phyloP scores from a whole-genome alignment of 2,888 invertebrate species.

The Agrotis puta region DNA sequence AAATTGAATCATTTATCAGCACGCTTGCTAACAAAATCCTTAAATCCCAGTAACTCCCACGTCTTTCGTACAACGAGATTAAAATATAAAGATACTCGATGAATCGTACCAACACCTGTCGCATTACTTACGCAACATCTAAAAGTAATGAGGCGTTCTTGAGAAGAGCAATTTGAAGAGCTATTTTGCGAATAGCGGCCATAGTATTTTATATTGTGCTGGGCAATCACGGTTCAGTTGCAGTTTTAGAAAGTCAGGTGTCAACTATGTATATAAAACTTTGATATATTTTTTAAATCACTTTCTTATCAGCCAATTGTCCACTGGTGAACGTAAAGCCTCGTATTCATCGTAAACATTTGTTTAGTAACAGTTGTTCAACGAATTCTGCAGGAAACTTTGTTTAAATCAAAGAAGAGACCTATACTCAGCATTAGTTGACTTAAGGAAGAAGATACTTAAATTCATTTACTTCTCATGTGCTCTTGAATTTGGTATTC shows the following conservation, averaged over 20 bases:
- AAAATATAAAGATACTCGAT: conserved; percentile 52
- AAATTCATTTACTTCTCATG: neutral
- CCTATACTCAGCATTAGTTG: too few species aligned
- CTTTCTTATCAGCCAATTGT: too few species aligned
- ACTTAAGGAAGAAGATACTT: too few species aligned
- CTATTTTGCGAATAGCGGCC: neutral
- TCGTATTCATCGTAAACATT: too few species aligned
- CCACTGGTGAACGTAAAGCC: too few species aligned
- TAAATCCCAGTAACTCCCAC: conserved; percentile 22
- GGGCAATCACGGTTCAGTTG: neutral
- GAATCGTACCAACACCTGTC: conserved; percentile 43
- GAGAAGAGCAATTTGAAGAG: neutral
- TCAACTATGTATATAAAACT: too few species aligned
- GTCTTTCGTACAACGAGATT: conserved; percentile 38
- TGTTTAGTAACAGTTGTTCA: too few species aligned
- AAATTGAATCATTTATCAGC: conserved; percentile 36
- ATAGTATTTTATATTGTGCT: neutral
- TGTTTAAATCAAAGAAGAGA: too few species aligned
- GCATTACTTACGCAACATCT: conserved; percentile 42
- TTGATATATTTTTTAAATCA: too few species aligned
- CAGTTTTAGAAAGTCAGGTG: too few species aligned
- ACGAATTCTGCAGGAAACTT: too few species aligned
- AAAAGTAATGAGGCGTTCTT: conserved; percentile 10
- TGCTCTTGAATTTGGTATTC: neutral
- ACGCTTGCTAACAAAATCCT: conserved; percentile 19